Conservation (phyloP, 2,888 invertebrate species). For the Agonopterix subpropinquella region DNA sequence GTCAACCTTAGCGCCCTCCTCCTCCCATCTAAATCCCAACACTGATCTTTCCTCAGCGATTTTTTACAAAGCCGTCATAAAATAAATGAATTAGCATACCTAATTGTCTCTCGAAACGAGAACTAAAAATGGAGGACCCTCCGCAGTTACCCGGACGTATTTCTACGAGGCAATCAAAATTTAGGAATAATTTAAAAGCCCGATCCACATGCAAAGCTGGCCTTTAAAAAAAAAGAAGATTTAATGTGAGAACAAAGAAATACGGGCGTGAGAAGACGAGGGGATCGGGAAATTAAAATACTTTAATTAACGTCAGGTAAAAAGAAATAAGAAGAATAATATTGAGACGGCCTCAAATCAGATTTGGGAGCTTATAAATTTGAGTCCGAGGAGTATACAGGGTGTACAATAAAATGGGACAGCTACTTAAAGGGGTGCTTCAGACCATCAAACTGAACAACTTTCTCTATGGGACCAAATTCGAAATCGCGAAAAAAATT, state of each 20-base stretch:
- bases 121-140: constrained; percentile 49
- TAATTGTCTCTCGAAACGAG: constrained; percentile 62
- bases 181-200: constrained; percentile 56
- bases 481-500: too few relatives aligned
- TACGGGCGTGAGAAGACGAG: constrained; percentile 26
- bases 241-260: constrained; percentile 47
- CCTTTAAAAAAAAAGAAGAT: constrained; percentile 38
- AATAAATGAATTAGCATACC: constrained; percentile 69
- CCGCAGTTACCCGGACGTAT: constrained; percentile 39
- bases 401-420: too few relatives aligned
- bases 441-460: too few relatives aligned
- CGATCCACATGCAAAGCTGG: constrained; percentile 54
- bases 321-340: constrained; percentile 33
- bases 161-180: constrained; percentile 65
- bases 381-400: constrained; percentile 26
- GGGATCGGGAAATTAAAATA: constrained; percentile 42
- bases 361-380: constrained; percentile 37
- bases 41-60: constrained; percentile 43
- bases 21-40: constrained; percentile 39
- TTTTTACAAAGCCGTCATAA: constrained; percentile 55
- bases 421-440: too few relatives aligned
- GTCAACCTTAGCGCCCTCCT: constrained; percentile 25
- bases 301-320: constrained; percentile 49
- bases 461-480: too few relatives aligned
- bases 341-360: constrained; percentile 36